Evolutionary conservation across 1,140 invertebrate genomes (phyloP).

Genomic region (Metaphire vulgaris): DNA sequence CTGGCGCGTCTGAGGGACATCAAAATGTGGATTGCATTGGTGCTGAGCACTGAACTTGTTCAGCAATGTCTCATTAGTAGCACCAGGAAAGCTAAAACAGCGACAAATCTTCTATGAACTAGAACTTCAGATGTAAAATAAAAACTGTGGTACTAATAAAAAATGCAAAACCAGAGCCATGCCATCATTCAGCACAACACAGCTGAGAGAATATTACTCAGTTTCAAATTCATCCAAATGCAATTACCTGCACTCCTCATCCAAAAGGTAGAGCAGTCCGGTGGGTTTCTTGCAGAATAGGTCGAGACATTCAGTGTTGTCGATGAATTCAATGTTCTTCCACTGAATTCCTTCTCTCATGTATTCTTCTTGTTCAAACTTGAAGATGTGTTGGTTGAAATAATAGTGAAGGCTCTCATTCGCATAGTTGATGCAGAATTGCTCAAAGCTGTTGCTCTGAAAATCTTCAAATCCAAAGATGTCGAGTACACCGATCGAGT

Average conservation of each 20-base stretch:
- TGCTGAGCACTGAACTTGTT: conserved; percentile 86
- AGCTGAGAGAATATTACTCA: too few species aligned
- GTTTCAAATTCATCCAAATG: too few species aligned
- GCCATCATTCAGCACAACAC: too few species aligned
- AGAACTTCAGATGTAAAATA: too few species aligned
- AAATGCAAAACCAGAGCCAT: too few species aligned
- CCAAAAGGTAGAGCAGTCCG: conserved; percentile 80
- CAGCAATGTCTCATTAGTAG: conserved; percentile 87
- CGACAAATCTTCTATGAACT: too few species aligned
- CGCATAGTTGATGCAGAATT: conserved; percentile 93
- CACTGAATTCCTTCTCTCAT: conserved; percentile 74
- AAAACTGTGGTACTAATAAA: too few species aligned
- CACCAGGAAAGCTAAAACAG: conserved; percentile 79
- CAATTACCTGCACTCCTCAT: conserved; percentile 87
- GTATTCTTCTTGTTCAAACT: conserved; percentile 69
- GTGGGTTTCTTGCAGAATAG: conserved; percentile 72
- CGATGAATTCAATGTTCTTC: conserved; percentile 71
- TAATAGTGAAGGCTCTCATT: conserved; percentile 96
- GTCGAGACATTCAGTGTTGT: conserved; percentile 75
- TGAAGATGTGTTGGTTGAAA: conserved; percentile 97
- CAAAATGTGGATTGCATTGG: conserved; percentile 73
- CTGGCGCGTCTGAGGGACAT: conserved; percentile 81
- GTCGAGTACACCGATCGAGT: conserved; percentile 88
- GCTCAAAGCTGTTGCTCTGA: conserved; percentile 77
- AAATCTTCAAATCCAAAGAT: conserved; percentile 96